These are phyloP conservation scores for Turnix velox DNA, from an alignment of 2,113 vertebrate species.

Conservation along the genomic window DNA sequence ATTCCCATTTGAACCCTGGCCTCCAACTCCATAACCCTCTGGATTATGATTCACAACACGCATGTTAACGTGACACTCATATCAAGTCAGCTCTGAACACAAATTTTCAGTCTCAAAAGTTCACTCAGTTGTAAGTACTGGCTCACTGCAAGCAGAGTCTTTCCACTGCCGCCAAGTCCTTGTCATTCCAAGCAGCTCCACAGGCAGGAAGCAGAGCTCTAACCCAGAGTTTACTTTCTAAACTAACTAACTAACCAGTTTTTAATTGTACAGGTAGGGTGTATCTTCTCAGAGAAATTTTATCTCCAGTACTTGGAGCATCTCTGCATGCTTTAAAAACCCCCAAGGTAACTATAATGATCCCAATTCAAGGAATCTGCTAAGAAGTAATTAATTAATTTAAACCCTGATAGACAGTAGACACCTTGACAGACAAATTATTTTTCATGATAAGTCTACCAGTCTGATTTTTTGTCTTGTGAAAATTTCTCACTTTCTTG, in stretches of 20 bases:
- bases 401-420: not conserved
- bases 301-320: not conserved
- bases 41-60: not conserved
- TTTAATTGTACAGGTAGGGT: not conserved
- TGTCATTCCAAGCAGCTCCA: not conserved
- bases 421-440: not conserved
- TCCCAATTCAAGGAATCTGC: not conserved
- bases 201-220: not conserved
- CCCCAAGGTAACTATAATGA: not conserved
- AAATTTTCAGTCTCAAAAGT: not conserved
- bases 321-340: not conserved
- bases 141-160: not conserved
- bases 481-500: not conserved
- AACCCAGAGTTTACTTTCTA: not conserved
- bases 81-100: not conserved
- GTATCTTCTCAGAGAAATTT: not conserved
- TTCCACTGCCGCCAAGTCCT: not conserved
- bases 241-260: not conserved
- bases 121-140: not conserved
- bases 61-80: not conserved
- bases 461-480: not conserved
- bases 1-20: slow-evolving; percentile 40
- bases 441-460: not conserved
- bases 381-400: not conserved
- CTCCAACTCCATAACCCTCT: not conserved